A percentile compares a stretch with the other conserved stretches of the same genome.
These are phyloP conservation scores for Lophius americanus DNA, from an alignment of 2,797 vertebrate genomes.

Conservation along the genomic window DNA sequence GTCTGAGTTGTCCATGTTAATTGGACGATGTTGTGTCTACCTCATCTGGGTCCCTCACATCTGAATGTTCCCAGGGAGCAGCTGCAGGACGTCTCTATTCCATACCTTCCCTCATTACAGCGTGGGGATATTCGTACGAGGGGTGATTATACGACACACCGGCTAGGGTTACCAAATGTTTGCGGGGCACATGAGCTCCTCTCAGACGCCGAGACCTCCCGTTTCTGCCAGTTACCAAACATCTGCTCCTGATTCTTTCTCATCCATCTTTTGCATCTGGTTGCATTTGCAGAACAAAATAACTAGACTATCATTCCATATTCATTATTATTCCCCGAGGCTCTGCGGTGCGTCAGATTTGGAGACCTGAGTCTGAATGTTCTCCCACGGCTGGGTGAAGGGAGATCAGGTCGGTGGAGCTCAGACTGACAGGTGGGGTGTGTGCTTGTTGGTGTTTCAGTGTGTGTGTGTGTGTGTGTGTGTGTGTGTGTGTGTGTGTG, in stretches of 20 bases:
- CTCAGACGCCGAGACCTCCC: constrained; percentile 38
- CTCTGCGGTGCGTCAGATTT: constrained; percentile 79
- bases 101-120: constrained; percentile 67
- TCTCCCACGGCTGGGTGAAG: constrained; percentile 82
- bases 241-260: constrained; percentile 90
- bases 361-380: constrained; percentile 80
- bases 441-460: constrained; percentile 19
- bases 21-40: constrained; percentile 72
- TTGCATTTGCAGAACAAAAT: constrained; percentile 94
- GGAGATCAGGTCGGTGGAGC: constrained; percentile 32
- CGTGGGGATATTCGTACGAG: constrained; percentile 60
- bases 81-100: constrained; percentile 58
- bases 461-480: constrained; percentile 29
- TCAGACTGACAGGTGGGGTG: constrained; percentile 26
- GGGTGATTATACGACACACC: constrained; percentile 67
- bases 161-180: constrained; percentile 78
- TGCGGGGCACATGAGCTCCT: constrained; percentile 75
- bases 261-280: constrained; percentile 90
- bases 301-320: constrained; percentile 89
- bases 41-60: constrained; percentile 46
- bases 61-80: constrained; percentile 62
- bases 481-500: constrained; percentile 31
- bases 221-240: constrained; percentile 67
- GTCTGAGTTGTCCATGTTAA: constrained; percentile 62
- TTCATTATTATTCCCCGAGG: constrained; percentile 96